Conservation (phyloP, 2,797 vertebrate species). For the Pyrocephalus nanus region DNA sequence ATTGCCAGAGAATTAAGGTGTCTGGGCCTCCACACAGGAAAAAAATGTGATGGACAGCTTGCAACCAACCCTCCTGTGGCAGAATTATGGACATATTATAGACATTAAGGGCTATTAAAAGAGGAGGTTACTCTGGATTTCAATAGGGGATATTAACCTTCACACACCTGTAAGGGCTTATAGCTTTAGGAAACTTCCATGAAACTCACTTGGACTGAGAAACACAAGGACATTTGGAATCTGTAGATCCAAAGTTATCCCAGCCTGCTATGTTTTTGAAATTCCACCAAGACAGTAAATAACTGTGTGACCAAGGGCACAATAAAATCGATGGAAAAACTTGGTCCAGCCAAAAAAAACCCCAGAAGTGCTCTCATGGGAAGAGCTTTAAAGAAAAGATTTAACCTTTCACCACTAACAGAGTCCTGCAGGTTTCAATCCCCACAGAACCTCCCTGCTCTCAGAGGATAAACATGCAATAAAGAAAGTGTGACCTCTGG, state of each 20-base stretch:
- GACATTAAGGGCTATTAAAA: background rate
- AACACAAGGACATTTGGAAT: background rate
- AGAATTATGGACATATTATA: background rate
- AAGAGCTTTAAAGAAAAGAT: background rate
- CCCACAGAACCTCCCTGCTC: slow-evolving; percentile 5
- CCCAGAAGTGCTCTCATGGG: background rate
- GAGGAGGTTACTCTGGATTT: background rate
- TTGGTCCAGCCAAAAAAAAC: background rate
- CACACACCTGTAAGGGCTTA: background rate
- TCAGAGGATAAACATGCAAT: slow-evolving; percentile 36
- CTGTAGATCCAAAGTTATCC: background rate
- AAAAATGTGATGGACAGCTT: background rate
- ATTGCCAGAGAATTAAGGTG: background rate
- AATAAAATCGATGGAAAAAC: background rate
- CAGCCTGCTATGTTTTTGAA: background rate
- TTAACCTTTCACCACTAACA: background rate
- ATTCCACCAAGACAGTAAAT: background rate
- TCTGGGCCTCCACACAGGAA: background rate
- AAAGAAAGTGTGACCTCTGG: slow-evolving; percentile 65
- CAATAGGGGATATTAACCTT: background rate
- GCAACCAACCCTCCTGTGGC: background rate
- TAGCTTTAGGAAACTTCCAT: background rate
- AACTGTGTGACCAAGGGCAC: background rate
- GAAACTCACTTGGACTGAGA: background rate
- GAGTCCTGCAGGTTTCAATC: background rate